A percentile compares a stretch with the other conserved stretches of the same genome.
phyloP scores from a whole-genome alignment of 2,797 vertebrate species.

The Philypnodon macrostomus region DNA sequence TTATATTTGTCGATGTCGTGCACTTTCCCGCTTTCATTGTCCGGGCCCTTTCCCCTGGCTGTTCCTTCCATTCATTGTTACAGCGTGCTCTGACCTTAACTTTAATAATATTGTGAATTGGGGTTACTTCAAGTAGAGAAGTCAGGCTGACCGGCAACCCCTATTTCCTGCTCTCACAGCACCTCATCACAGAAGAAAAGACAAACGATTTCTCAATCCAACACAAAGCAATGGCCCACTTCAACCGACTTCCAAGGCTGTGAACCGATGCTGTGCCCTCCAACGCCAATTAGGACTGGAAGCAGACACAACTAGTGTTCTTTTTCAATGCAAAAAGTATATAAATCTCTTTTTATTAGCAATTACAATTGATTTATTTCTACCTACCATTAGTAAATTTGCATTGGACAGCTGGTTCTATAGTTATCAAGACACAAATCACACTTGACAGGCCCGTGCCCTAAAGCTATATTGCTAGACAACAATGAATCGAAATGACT shows the following conservation, averaged over 20 bases:
- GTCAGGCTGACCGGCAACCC: slow-evolving; percentile 58
- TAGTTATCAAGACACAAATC: background rate
- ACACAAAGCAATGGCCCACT: slow-evolving; percentile 29
- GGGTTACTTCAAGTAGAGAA: slow-evolving; percentile 55
- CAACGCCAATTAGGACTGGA: slow-evolving; percentile 4
- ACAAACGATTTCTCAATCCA: slow-evolving; percentile 56
- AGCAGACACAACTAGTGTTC: too few species aligned
- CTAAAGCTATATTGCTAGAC: slow-evolving; percentile 1
- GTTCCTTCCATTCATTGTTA: slow-evolving; percentile 34
- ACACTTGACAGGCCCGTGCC: background rate
- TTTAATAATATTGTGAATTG: slow-evolving; percentile 72
- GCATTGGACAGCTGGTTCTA: background rate
- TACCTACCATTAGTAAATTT: background rate
- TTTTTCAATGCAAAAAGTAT: background rate
- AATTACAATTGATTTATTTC: background rate
- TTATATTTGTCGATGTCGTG: slow-evolving; percentile 17
- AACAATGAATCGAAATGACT: slow-evolving; percentile 9
- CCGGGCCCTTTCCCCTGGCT: slow-evolving; percentile 14
- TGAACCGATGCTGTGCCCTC: slow-evolving; percentile 9
- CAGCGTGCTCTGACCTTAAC: slow-evolving; percentile 51
- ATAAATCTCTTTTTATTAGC: background rate
- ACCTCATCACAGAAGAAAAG: slow-evolving; percentile 59
- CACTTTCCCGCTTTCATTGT: slow-evolving; percentile 31
- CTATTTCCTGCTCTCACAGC: slow-evolving; percentile 59
- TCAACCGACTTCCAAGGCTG: slow-evolving; percentile 20